Conservation (phyloP, 2,888 invertebrate species). For the Sussaba pulchella region DNA sequence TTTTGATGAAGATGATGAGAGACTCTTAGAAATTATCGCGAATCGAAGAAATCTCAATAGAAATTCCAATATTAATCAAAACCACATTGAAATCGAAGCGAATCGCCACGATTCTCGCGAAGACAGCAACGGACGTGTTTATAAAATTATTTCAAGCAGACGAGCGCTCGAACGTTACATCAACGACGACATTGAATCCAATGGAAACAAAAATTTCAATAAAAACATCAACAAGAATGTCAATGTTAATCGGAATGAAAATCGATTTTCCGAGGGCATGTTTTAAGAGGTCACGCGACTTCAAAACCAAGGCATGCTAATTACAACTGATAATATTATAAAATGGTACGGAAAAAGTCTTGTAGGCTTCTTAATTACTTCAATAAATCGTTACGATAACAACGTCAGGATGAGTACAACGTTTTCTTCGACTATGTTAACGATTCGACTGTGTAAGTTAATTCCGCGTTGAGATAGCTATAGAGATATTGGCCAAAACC, state of each 20-base stretch:
- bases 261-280: constrained; percentile 1
- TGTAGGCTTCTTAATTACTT: constrained; percentile 18
- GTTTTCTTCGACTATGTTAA: no score
- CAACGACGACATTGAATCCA: not conserved
- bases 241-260: constrained; percentile 28
- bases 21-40: not conserved
- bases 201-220: not conserved
- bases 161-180: not conserved
- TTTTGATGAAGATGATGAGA: not conserved
- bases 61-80: constrained; percentile 22
- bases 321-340: not conserved
- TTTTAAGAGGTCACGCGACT: not conserved
- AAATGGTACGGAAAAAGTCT: not conserved
- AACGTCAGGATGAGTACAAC: not conserved
- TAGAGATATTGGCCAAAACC: constrained; percentile 17
- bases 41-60: constrained; percentile 2
- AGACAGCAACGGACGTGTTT: not conserved
- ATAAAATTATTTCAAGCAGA: not conserved
- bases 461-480: constrained; percentile 21
- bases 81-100: not conserved
- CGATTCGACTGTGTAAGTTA: no score
- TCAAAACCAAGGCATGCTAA: no score
- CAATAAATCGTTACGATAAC: constrained; percentile 19
- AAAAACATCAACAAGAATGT: constrained; percentile 32
- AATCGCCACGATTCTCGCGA: not conserved